phyloP scores from a whole-genome alignment of 1,140 invertebrate genomes.

The Drosophila kepulauana region DNA sequence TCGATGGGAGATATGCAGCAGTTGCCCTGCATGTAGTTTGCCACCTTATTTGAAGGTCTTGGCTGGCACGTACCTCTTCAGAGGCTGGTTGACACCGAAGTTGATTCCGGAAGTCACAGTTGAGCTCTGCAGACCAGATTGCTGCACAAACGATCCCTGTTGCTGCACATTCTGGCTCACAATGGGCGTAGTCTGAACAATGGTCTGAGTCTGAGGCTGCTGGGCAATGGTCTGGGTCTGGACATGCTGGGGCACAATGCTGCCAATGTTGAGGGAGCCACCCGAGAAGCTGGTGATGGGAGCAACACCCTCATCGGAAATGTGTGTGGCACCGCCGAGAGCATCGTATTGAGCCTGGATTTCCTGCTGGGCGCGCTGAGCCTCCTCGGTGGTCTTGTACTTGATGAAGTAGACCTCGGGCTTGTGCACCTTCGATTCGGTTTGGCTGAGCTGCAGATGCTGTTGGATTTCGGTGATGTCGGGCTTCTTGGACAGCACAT shows the following conservation, averaged over 20 bases:
- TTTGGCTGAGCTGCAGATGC: slow-evolving; percentile 71
- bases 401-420: slow-evolving; percentile 92
- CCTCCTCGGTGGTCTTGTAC: slow-evolving; percentile 89
- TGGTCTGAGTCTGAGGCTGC: slow-evolving; percentile 49
- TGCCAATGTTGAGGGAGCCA: slow-evolving; percentile 63
- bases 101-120: slow-evolving; percentile 32
- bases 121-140: slow-evolving; percentile 38
- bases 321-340: slow-evolving; percentile 77
- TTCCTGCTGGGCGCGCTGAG: slow-evolving; percentile 78
- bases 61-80: slow-evolving; percentile 66
- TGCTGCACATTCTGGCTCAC: slow-evolving; percentile 17
- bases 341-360: slow-evolving; percentile 84
- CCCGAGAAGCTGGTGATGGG: slow-evolving; percentile 75
- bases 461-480: slow-evolving; percentile 77
- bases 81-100: slow-evolving; percentile 38
- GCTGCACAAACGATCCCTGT: slow-evolving; percentile 35
- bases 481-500: slow-evolving; percentile 92
- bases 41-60: slow-evolving; percentile 58
- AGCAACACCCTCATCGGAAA: slow-evolving; percentile 80
- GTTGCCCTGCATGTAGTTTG: background rate
- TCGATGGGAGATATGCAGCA: slow-evolving; percentile 37
- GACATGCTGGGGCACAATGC: slow-evolving; percentile 53
- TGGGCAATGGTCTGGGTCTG: slow-evolving; percentile 39
- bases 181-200: slow-evolving; percentile 28
- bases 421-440: slow-evolving; percentile 86